Evolutionary conservation across 2,888 invertebrate species (phyloP), one percentile per base, ranked within the genome.

Genomic region (Fissipunctia ypsillon): DNA sequence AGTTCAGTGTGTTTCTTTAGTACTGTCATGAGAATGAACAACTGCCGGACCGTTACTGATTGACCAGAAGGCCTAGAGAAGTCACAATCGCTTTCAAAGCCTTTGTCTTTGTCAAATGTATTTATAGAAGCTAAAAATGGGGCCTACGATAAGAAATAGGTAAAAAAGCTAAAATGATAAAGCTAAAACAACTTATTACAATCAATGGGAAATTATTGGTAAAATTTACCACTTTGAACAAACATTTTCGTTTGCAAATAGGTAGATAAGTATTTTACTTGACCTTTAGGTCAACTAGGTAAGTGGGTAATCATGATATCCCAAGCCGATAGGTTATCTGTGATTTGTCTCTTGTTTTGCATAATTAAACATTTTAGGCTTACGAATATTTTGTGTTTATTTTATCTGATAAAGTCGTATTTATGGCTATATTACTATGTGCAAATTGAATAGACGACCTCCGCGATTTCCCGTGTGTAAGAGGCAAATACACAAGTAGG

Each of bases 241-340:
- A 63, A 67, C 67, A 65, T 69, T 69, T 64, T 66, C 43, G n/a
- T 69, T 66, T 4, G 35, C 35, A 73, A 69, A 75, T 54, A 60
- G n/a, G 50, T 69, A 43, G 75, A 43, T n/a, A n/a, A n/a, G n/a
- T 65, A 83, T 75, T 80, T 74, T 75, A 83, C 28, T 68, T 56
- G 68, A 71, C 71, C 78, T 66, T 12, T 2, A 56, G 73, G 57
- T 68, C 64, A 72, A 80, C 60, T 57, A 45, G 64, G 66, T 80
- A 85, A 80, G 64, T 73, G 68, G 73, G 50, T 57, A 76, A 68
- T 67, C 69, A 77, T 64, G 76, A 69, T 65, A 69, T 76, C 56
- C 59, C 35, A 76, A 69, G 35, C 60, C 64, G 56, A 69, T 66
- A 76, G 48, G 45, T 66, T 80, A 80, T 80, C 70, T 50, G 38